These are phyloP conservation scores for Melitaea athalia DNA, from an alignment of 2,888 invertebrate genomes.

Conservation along the genomic window DNA sequence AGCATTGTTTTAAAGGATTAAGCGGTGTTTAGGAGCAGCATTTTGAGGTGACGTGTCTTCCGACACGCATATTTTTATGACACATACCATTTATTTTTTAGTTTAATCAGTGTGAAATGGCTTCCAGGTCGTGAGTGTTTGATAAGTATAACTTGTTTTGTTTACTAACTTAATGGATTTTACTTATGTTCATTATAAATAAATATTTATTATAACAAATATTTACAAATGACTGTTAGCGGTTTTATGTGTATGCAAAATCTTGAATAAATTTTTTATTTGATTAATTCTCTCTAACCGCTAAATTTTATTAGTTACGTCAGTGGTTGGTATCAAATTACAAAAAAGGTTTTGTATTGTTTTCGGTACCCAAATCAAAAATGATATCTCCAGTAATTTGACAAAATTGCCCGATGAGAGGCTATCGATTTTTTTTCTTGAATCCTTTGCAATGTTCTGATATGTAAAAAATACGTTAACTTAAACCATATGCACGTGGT, in stretches of 20 bases:
- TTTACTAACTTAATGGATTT: conserved; percentile 34
- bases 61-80: conserved; percentile 77
- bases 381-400: conserved; percentile 71
- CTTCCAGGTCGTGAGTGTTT: conserved; percentile 65
- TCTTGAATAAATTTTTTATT: conserved; percentile 29
- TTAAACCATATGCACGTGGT: conserved; percentile 51
- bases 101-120: conserved; percentile 72
- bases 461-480: conserved; percentile 44
- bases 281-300: conserved; percentile 58
- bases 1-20: conserved; percentile 82
- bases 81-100: conserved; percentile 69
- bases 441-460: conserved; percentile 28
- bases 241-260: neutral
- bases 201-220: neutral
- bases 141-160: conserved; percentile 54
- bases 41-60: conserved; percentile 62
- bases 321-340: conserved; percentile 69
- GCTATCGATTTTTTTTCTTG: conserved; percentile 48
- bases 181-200: conserved; percentile 23
- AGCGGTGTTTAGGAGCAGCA: conserved; percentile 66
- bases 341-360: conserved; percentile 75
- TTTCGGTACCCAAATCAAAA: conserved; percentile 72
- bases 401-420: conserved; percentile 69
- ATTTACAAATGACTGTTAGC: neutral
- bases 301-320: conserved; percentile 54